Evolutionary conservation across 2,113 vertebrate genomes (phyloP), one percentile per base, ranked within the genome.

Genomic region (Notarius lentiginosus): DNA sequence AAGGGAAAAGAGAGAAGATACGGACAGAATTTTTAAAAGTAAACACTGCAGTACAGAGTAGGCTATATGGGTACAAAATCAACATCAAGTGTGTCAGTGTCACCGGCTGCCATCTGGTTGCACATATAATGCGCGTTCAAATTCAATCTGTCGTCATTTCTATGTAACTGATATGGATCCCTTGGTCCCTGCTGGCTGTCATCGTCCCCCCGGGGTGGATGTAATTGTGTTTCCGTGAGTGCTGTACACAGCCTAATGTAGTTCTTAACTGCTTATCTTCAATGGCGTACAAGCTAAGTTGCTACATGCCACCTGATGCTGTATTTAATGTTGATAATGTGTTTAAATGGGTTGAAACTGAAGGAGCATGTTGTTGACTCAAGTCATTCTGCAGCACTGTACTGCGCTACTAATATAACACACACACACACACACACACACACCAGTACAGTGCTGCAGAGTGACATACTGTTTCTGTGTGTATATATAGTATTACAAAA

Each of bases 21-120:
- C 14, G 81, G 79, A 86, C 86, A 83, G 63, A 30, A 87, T 27
- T 90, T 89, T 92, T 89, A 88, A 93, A 94, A 93, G 93, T 94
- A 94, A 94, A 93, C 92, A 94, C 65, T 68, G 34, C 84, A 79
- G 27, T 56, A 53, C 73, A 82, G n/a, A 80, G 73, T n/a, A 73
- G 83, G 49, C 27, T 76, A 87, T 63, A 41, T 72, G 84, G 79
- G 83, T 85, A 58, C 30, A 86, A 55, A 72, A 77, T 90, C 87
- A 87, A 88, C 88, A 83, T 79, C 2, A 30, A 79, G 81, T 87
- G 84, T 90, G 86, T 90, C 84, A 89, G 58, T 88, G 87, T 89
- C 87, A 92, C 86, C 66, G 68, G 66, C 86, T 88, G 61, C 84
- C 90, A 92, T 93, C 90, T 90, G 91, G 61, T 88, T 56, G 30